Evolutionary conservation across 2,113 vertebrate genomes (phyloP), one percentile per base, ranked within the genome.

Genomic region (Callopanchax toddi): DNA sequence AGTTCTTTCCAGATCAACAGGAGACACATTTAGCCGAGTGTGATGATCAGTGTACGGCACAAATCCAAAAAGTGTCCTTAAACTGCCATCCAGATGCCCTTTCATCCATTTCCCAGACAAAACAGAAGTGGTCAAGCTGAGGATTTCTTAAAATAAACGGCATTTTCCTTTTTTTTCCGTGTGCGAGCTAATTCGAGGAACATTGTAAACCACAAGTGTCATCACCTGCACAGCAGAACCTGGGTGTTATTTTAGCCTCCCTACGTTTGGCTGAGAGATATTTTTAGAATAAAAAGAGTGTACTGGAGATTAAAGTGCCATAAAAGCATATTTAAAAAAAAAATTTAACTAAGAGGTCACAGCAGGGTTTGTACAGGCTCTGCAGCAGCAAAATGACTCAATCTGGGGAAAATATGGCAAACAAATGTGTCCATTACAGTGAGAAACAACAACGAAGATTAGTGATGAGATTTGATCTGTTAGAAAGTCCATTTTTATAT

Each of bases 1-100:
- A 57, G 29, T 8, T 9, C 29, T 6, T 69, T 80, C 82, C 81
- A 84, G 73, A 71, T 79, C 53, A 65, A 40, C 65, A 45, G 63
- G 60, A 54, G 62, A 76, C 55, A 56, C 40, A 6, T 58, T 74
- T 42, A 65, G 59, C 61, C 50, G 44, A 71, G 55, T 34, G 54
- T 23, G 60, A 81, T 72, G 70, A 74, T 54, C 56, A 81, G 65
- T 76, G 53, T 70, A 64, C 6, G 69, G 76, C 78, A 44, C 76
- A 81, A 75, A 71, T 54, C 52, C 49, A n/a, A 40, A 44, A 23
- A 58, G 52, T 77, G 78, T 63, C 52, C 58, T 29, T 42, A 76
- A 78, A 78, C 44, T 71, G 63, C 29, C 56, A 55, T 63, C 71
- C 49, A 76, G 46, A 74, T 66, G 10, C 40, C 49, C 70, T 67